Evolutionary conservation across 2,113 vertebrate species (phyloP), one percentile per base, ranked within the genome.

Genomic region (Polypterus bichir): DNA sequence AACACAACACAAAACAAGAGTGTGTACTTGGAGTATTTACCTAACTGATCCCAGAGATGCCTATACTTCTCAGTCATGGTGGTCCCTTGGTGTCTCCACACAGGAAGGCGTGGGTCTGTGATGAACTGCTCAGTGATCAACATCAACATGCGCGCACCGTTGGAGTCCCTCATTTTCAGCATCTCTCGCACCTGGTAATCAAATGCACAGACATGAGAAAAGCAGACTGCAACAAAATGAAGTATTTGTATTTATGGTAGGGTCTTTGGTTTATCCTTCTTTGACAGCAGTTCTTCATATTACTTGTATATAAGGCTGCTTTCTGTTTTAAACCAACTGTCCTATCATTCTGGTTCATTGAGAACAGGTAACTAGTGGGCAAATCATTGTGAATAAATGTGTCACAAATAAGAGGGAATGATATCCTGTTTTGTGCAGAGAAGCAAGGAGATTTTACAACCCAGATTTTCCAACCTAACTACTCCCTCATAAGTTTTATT

Each of bases 101-200:
- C 87, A 0, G 84, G 86, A 65, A 97, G 85, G 10, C 90, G 81
- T 47, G 92, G 93, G 79, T 97, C 94, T 54, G 90, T 89, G 92
- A 97, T 96, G 84, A 97, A 97, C 74, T 96, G 92, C 71, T 94
- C 94, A 10, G 94, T 97, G 84, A 97, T 96, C 79, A 97, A 77
- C 0, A 88, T 94, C 76, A 97, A 70, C 93, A 97, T 96, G 57
- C 94, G 90, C 48, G 93, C 93, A 44, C 92, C 93, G 46, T 97
- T 97, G 58, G 93, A 95, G 75, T 97, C 94, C 71, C 93, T 91
- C 94, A 97, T 97, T 75, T 91, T 97, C 76, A 97, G 82, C 94
- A 97, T 97, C 77, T 97, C 94, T 68, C 93, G 88, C 75, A 97
- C 94, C 94, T 97, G 80, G 59, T 51, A 64, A 57, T 69, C 10